Evolutionary conservation across 2,113 vertebrate genomes (phyloP), one percentile per base, ranked within the genome.

Genomic region (Corythornis vintsioides): DNA sequence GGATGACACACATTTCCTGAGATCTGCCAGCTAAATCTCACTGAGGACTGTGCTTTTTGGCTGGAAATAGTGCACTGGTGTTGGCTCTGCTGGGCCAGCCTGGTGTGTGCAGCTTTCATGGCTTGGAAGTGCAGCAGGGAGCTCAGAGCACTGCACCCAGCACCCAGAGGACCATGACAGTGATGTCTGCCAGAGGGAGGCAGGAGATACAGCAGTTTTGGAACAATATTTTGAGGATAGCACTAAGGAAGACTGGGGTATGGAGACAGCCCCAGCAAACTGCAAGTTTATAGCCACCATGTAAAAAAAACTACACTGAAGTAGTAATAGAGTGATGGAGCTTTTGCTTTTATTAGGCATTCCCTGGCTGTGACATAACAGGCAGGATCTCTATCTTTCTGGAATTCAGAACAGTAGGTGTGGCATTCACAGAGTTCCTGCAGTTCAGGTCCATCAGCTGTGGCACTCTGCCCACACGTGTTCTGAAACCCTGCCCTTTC

Each of bases 301-400:
- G 7, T 71, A n/a, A 56, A 59, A n/a, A 74, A 28, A 72, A 35
- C 22, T 38, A 4, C 9, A 10, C 38, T 38, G 38, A 38, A 38
- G 38, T 38, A 38, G 38, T 38, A 38, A 38, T 38, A 38, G 38
- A 38, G 38, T 38, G 38, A 38, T 38, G 38, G 38, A 38, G 38
- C 20, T 74, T 77, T 86, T 86, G 19, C 52, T 93, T 92, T 75
- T 31, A 63, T 0, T 9, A 73, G 13, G 33, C 17, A 13, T 0
- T 53, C 19, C 10, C 24, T 61, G 3, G 8, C 18, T 65, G 47
- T 71, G 52, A 47, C 12, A 4, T 29, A 26, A 10, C 15, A 11
- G 42, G n/a, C 11, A 40, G 21, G 8, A 17, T 74, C 18, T 64
- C 29, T 29, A 8, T 57, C 31, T 24, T 64, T 0, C 22, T 0